Evolutionary conservation across 2,113 vertebrate genomes (phyloP).

Genomic region (Corydoras sp.): DNA sequence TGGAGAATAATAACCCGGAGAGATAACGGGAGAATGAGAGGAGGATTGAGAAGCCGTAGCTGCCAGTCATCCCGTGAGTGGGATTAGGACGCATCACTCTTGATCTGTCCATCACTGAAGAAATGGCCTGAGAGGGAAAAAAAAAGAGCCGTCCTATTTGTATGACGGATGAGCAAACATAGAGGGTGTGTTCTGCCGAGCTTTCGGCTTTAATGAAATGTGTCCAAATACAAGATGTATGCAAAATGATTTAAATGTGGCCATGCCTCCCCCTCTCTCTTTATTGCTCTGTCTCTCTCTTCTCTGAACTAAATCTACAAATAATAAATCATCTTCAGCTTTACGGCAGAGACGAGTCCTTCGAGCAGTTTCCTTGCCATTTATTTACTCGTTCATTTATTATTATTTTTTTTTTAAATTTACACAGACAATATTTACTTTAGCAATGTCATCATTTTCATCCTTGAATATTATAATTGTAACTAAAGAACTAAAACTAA

Average conservation of each 20-base stretch:
- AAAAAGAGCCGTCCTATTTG: constrained; percentile 31
- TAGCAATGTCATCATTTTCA: too few species aligned
- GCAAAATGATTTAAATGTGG: constrained; percentile 44
- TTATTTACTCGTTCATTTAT: too few species aligned
- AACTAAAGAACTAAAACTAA: too few species aligned
- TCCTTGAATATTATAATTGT: too few species aligned
- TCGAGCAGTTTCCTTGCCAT: not conserved
- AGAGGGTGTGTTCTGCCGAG: constrained; percentile 29
- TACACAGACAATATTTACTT: too few species aligned
- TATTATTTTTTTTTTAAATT: too few species aligned
- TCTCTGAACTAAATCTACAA: constrained; percentile 29
- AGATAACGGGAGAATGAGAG: not conserved
- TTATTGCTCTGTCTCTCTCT: constrained; percentile 29
- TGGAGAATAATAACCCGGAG: not conserved
- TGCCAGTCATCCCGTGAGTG: constrained; percentile 37
- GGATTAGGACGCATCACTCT: constrained; percentile 34
- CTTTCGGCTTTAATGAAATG: constrained; percentile 44
- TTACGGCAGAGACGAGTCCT: constrained; percentile 26
- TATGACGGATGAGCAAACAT: constrained; percentile 41
- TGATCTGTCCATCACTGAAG: constrained; percentile 29
- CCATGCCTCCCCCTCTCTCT: constrained; percentile 29
- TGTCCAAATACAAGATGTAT: constrained; percentile 44
- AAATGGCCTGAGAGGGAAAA: constrained; percentile 35
- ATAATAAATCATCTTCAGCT: constrained; percentile 33
- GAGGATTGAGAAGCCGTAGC: constrained; percentile 23